These are phyloP conservation scores for Crocuta crocuta DNA, from an alignment of 2,113 vertebrate species.

Conservation along the genomic window DNA sequence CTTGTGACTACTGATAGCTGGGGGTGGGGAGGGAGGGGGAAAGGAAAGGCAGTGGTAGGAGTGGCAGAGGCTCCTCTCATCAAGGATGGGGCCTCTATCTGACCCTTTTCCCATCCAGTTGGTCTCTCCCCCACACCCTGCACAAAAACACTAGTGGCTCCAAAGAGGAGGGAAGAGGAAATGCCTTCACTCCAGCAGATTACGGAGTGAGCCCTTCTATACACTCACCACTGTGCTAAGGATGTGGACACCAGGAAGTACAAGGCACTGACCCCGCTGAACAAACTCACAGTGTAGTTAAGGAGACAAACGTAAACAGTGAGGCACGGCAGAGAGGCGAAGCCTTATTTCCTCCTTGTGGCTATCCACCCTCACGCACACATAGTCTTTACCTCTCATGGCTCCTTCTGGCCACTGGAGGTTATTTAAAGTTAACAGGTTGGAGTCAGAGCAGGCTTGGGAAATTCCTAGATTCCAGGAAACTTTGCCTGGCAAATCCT, in stretches of 20 bases:
- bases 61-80: neutral
- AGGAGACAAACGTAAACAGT: neutral
- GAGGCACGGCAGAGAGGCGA: neutral
- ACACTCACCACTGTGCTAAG: neutral
- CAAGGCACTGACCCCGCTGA: neutral
- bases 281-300: neutral
- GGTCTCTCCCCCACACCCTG: neutral
- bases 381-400: neutral
- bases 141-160: neutral
- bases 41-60: neutral
- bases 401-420: neutral
- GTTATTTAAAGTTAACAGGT: slow-evolving; percentile 27
- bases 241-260: neutral
- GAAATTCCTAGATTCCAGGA: slow-evolving; percentile 80
- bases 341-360: neutral
- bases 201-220: neutral
- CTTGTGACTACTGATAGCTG: neutral
- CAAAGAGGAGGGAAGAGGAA: neutral
- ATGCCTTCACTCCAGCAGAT: neutral
- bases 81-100: neutral
- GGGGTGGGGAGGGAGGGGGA: neutral
- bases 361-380: neutral
- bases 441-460: slow-evolving; percentile 44
- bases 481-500: slow-evolving; percentile 51
- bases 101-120: neutral